Base-by-base conservation (phyloP, 2,888 invertebrate genomes). In the Seira ritae region DNA sequence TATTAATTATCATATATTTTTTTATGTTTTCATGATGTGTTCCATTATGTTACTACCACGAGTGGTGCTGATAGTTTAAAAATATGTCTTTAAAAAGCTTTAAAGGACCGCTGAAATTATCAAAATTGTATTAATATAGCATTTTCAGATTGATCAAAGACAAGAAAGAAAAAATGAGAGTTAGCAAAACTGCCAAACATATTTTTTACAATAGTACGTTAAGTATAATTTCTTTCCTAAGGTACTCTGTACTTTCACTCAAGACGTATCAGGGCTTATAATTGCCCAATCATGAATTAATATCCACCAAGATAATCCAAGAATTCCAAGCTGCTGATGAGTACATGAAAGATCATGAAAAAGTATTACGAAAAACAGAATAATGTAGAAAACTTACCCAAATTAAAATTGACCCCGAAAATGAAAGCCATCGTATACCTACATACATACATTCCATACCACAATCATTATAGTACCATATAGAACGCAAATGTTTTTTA, bases 21-120 rank as follows among this genome's bases (percentile, higher is more conserved):
- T n/a, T n/a, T 2, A 62, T 31, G 42, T 80, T 46, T 37, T 46
- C 6, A 68, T 80, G 68, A 80, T 79, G 24, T 50, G 65, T 42
- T 79, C 67, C 62, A 66, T 62, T 62, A 8, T 80, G 73, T 15
- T 73, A 24, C 42, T 80, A 37, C 80, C 80, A 37, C 68, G 73
- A 2, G 20, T 68, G 73, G 80, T 80, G 31, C 42, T 80, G 15
- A 50, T 79, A 12, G 66, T 70, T 42, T 78, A 78, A 17, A 23
- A 12, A 4, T 2, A 2, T 55, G 15, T 55, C 55, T 1, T 42
- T 42, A 42, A 12, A 42, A 6, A 42, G 42, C 42, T 6, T n/a
- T n/a, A n/a, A n/a, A n/a, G n/a, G n/a, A n/a, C n/a, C n/a, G n/a
- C n/a, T n/a, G n/a, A n/a, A n/a, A n/a, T n/a, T n/a, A n/a, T n/a